These are phyloP conservation scores for Sarcophilus harrisii DNA, from an alignment of 2,797 vertebrate species.

Conservation along the genomic window DNA sequence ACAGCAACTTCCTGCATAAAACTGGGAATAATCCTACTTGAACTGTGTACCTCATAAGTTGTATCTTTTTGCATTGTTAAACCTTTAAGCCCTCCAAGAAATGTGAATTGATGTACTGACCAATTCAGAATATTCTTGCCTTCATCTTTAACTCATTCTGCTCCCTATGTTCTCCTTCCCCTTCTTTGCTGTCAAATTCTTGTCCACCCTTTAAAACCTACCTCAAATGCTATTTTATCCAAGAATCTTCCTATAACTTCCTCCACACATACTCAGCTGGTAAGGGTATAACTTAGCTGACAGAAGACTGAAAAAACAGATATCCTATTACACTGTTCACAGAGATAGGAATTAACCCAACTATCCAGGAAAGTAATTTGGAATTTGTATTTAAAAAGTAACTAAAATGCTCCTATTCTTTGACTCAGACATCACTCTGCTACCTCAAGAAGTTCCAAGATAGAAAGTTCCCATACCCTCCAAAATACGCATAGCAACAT, in stretches of 20 bases:
- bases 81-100: background rate
- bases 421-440: background rate
- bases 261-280: background rate
- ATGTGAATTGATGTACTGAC: background rate
- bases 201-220: background rate
- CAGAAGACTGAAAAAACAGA: background rate
- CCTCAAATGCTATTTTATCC: background rate
- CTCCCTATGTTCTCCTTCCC: background rate
- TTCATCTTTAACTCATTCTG: background rate
- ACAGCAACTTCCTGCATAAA: background rate
- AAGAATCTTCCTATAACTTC: background rate
- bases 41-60: background rate
- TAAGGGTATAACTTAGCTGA: background rate
- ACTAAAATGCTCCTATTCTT: background rate
- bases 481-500: background rate
- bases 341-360: background rate
- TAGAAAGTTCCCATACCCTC: background rate
- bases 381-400: background rate
- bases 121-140: background rate
- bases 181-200: background rate
- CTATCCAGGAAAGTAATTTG: background rate
- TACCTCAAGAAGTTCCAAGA: background rate
- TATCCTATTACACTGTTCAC: background rate
- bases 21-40: background rate
- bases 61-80: background rate